phyloP scores from a whole-genome alignment of 1,140 invertebrate species.

The Camponotus vicinus region DNA sequence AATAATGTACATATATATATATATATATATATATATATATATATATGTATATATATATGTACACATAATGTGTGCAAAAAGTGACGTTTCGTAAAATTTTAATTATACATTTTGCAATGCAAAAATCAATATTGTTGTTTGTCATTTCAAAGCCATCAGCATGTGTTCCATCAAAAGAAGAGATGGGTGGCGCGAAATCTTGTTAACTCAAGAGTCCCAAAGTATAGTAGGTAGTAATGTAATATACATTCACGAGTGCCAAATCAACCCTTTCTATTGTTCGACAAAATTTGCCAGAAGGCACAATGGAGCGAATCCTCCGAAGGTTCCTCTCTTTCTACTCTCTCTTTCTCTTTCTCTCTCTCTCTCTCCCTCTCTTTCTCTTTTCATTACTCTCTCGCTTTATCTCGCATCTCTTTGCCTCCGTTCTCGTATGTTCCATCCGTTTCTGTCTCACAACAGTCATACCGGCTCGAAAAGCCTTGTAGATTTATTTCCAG shows the following conservation, averaged over 20 bases:
- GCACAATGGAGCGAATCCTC: constrained; percentile 69
- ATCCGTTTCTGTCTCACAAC: constrained; percentile 43
- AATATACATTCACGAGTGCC: constrained; percentile 79
- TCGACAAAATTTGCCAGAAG: constrained; percentile 74
- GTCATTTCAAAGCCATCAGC: not conserved
- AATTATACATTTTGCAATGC: constrained; percentile 17
- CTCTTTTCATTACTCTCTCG: not conserved
- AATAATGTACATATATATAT: constrained; percentile 12
- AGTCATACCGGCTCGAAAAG: constrained; percentile 63
- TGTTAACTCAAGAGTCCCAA: constrained; percentile 72
- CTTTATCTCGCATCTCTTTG: not conserved
- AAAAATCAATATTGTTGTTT: constrained; percentile 14
- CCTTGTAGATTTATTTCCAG: constrained; percentile 75
- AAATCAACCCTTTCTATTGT: constrained; percentile 75
- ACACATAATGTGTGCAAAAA: not conserved
- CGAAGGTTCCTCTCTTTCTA: constrained; percentile 31
- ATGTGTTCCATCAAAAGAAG: not conserved
- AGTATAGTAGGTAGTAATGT: constrained; percentile 68
- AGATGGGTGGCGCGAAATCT: constrained; percentile 62
- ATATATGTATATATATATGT: not conserved
- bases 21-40: not conserved
- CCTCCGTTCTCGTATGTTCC: not conserved
- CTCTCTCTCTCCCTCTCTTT: not conserved
- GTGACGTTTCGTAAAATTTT: constrained; percentile 2
- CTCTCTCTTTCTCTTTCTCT: not conserved